phyloP scores from a whole-genome alignment of 2,113 vertebrate genomes.

The Mandrillus leucophaeus region DNA sequence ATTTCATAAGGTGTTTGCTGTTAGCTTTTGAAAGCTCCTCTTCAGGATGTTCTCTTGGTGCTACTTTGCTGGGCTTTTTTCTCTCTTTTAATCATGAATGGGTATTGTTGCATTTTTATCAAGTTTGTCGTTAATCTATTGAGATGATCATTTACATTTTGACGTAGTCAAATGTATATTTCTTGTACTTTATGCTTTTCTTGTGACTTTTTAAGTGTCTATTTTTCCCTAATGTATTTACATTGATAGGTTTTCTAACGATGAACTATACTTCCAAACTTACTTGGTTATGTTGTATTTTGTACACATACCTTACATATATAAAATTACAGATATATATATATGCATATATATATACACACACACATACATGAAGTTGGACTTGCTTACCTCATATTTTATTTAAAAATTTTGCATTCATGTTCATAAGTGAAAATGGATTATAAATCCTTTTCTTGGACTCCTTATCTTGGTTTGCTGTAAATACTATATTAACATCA shows the following conservation, averaged over 20 bases:
- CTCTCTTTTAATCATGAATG: not conserved
- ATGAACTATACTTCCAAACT: not conserved
- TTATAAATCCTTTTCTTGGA: not conserved
- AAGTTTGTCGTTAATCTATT: not conserved
- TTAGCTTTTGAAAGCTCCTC: not conserved
- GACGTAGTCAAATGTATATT: not conserved
- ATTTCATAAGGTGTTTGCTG: not conserved
- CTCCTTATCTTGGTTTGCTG: not conserved
- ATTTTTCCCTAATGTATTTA: not conserved
- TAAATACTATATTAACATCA: not conserved
- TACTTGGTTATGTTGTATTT: not conserved
- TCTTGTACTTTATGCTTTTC: not conserved
- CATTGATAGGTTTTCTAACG: not conserved
- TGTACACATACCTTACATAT: not conserved
- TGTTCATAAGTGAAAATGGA: not conserved
- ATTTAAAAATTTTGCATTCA: not conserved
- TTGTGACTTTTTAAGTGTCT: not conserved
- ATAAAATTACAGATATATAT: not conserved
- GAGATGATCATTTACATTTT: not conserved
- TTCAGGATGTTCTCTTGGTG: not conserved
- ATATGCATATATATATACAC: rapidly evolving
- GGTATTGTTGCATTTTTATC: not conserved
- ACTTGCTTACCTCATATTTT: not conserved
- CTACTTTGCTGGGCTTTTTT: not conserved
- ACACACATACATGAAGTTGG: not conserved